Base-by-base conservation (phyloP, 23 tunicate species). In the Oikopleura dioica region DNA sequence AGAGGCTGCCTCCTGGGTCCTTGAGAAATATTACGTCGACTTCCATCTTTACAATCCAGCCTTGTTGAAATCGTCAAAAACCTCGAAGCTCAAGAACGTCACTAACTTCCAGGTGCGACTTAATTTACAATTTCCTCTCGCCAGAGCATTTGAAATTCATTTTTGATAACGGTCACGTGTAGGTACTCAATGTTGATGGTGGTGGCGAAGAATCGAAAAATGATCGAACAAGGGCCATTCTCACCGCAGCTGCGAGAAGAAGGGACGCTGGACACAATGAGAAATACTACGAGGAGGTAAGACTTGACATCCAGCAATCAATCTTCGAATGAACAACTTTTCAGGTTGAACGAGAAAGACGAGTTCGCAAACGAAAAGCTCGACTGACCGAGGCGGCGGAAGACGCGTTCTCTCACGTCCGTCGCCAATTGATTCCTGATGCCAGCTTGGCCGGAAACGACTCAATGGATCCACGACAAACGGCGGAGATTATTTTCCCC, bases 201-300 rank as follows among this genome's bases (percentile, higher is more conserved):
- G 55, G 55, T 44, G 55, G 21, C 55, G 55, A 21, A 9, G 55
- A 44, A 44, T 9, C 55, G 21, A 44, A 44, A 21, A 21, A 9
- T 44, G 55, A 44, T 44, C 9, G 21, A 44, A 44, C 16, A 69
- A 78, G 87, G 36, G 97, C 97, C n/a, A 91, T 91, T 68, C 76
- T 91, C 4, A 85, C 97, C 28, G 97, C 97, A 12, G 87, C 85
- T 26, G 97, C 97, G 23, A 78, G 97, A 75, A 76, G 97, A 31
- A 76, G 97, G 35, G 97, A 91, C 69, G 97, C 97, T 1, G 97
- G 97, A 51, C 97, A 91, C 37, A 91, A 91, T 59, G 97, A 91
- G 38, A 75, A 85, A 16, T 91, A 91, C 69, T 91, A 91, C 68
- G 97, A 91, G 78, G 97, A 91, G 68, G 97, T 91, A 1, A 92